Base-by-base conservation (phyloP, 2,888 invertebrate species). In the Sylvicola cinctus region DNA sequence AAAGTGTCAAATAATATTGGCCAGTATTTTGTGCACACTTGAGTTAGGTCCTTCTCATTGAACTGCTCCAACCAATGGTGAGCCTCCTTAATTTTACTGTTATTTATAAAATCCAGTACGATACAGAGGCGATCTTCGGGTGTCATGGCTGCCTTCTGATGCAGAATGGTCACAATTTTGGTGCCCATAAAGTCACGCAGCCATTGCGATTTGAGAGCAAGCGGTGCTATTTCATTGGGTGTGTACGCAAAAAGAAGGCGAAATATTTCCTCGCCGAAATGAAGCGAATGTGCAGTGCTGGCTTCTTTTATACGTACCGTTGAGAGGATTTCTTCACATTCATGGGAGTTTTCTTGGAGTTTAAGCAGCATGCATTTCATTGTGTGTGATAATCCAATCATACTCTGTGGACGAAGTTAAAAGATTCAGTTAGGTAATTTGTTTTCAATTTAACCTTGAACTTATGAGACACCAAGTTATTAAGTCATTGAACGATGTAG, bases 221-320 rank as follows among this genome's bases (percentile, higher is more conserved):
- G 49, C 15, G 47, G 42, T 3, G 58, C 46, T 38, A 57, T 48
- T 32, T 56, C 51, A 5, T 40, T 38, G 1, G 51, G 47, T 1
- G 55, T 46, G 35, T 51, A 48, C 8, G 16, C 32, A 16, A 25
- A 48, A 1, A 54, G 48, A 32, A 57, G 49, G 38, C 54, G 51
- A 29, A 54, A 36, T 2, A 56, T 31, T 34, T 41, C 40, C 8
- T 41, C 40, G 8, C 39, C 40, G 32, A 37, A 36, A 10, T 23
- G 17, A 3, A 23, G 20, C 23, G 15, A 31, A 10, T 20, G 31
- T 15, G 5, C 28, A 28, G 11, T 4, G 4, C 15, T 16, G 16
- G 16, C 17, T 16, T 16, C n/a, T 8, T 17, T 29, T 20, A 13
- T 29, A 3, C 3, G 33, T 6, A 15, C 28, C 4, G n/a, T 28